Conservation (phyloP, 37 sponge, comb jelly and placozoan species). For the Beroe ovata region DNA sequence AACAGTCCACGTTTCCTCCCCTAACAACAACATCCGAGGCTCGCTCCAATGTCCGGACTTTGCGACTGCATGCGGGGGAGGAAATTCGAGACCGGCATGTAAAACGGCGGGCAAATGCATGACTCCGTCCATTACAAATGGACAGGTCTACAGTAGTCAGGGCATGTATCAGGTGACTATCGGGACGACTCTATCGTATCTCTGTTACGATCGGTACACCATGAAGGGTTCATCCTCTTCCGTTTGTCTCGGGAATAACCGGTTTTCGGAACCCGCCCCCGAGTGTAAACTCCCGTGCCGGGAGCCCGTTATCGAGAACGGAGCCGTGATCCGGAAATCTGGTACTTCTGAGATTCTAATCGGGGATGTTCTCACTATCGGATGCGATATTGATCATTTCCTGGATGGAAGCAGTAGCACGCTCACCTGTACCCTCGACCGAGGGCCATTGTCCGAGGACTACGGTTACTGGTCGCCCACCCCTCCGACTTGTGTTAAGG, state of each 20-base stretch:
- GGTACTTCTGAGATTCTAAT: background rate
- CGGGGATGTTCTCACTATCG: conserved; percentile 3
- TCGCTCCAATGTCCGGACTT: conserved; percentile 8
- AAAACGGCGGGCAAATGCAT: conserved; percentile 21
- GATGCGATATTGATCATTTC: background rate
- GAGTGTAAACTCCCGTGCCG: conserved; percentile 32
- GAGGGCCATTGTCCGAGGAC: background rate
- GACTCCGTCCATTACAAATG: conserved; percentile 22
- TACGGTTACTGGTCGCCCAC: background rate
- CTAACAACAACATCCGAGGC: conserved; percentile 37
- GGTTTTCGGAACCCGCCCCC: background rate
- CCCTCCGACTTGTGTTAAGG: conserved; percentile 13
- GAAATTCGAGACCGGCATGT: background rate
- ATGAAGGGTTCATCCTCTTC: conserved; percentile 14
- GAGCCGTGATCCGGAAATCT: background rate
- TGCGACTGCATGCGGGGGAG: conserved; percentile 9
- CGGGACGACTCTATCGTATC: conserved; percentile 36
- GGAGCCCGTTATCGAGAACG: conserved; percentile 19
- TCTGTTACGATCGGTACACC: conserved; percentile 8
- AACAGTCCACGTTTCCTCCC: conserved; percentile 34
- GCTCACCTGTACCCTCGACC: background rate
- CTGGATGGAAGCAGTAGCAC: conserved; percentile 3
- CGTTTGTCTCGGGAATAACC: conserved; percentile 34
- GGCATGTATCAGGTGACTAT: conserved; percentile 62
- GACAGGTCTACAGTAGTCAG: conserved; percentile 66